Evolutionary conservation across 2,888 invertebrate genomes (phyloP).

Genomic region (Ditula angustiorana): DNA sequence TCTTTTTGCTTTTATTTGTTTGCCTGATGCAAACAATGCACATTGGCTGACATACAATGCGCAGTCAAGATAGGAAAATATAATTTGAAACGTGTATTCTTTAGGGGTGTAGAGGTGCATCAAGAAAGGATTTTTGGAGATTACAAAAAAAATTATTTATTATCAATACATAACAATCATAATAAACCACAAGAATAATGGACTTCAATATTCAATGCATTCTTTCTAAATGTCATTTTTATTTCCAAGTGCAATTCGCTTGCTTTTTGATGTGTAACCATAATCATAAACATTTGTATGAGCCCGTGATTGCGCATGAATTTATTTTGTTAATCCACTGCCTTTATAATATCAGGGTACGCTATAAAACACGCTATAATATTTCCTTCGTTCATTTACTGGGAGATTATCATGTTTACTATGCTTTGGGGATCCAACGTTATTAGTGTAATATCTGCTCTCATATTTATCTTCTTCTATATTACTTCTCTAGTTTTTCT

Average conservation of each 20-base stretch:
- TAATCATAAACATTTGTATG: slow-evolving; percentile 43
- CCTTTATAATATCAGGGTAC: slow-evolving; percentile 30
- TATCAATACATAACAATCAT: background rate
- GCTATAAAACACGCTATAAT: slow-evolving; percentile 44
- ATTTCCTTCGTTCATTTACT: slow-evolving; percentile 42
- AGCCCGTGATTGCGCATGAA: slow-evolving; percentile 54
- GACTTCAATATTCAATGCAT: background rate
- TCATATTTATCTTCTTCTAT: slow-evolving; percentile 31
- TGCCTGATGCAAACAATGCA: no score
- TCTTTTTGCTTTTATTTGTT: no score
- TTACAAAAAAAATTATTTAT: no score
- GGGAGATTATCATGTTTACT: slow-evolving; percentile 45
- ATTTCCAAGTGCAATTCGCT: slow-evolving; percentile 17
- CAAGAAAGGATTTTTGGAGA: no score
- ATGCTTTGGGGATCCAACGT: slow-evolving; percentile 33
- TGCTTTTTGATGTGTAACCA: slow-evolving; percentile 30
- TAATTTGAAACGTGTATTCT: no score
- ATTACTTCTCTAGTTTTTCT: no score
- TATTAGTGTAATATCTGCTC: slow-evolving; percentile 35
- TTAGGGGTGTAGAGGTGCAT: no score
- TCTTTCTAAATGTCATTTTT: slow-evolving; percentile 9
- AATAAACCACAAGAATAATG: background rate
- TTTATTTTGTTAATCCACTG: slow-evolving; percentile 46
- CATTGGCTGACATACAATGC: no score
- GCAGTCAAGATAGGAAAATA: no score